Base-by-base conservation (phyloP, 2,888 invertebrate genomes). In the Patella caerulea region DNA sequence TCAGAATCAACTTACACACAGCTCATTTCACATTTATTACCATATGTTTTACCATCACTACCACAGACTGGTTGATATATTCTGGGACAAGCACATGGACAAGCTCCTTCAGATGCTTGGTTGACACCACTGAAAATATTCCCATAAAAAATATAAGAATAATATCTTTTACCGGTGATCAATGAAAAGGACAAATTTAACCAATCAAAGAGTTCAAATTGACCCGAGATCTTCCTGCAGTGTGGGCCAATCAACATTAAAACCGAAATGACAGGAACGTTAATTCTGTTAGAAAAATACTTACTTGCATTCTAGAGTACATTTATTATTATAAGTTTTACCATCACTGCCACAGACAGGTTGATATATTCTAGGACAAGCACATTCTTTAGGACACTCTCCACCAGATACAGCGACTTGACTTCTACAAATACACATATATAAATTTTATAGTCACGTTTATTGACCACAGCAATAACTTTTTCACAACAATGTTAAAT, bases 301-400 rank as follows among this genome's bases (percentile, higher is more conserved):
- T 73, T 19, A 77, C 77, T n/a, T 54, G 71, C 77, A 77, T 14
- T 77, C 19, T 14, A 77, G 71, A 0, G 54, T 24, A 69, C 77
- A 77, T 53, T 59, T 29, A 59, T 74, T 77, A 71, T 29, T 54
- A 56, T 77, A 77, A 19, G 77, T 77, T 45, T 70, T 69, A 12
- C 77, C 77, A 29, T 77, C 77, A 45, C 55, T 17, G 1, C 77
- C 77, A 52, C 77, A 77, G 24, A 77, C 77, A 59, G 77, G 77
- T 56, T 45, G 11, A 56, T 77, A 73, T n/a, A 71, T 71, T 29
- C 34, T 29, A 15, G 73, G 77, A 71, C 77, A 77, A n/a, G 74
- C 17, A 45, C 77, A 77, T n/a, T 15, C 69, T 3, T 45, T 69
- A 4, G 73, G 17, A 59, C 77, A 77, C 71, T 77, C 73, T 17